Percentiles rank a stretch among this genome's conserved stretches.
These are phyloP conservation scores for Mimachlamys varia DNA, from an alignment of 2,888 invertebrate species.

Conservation along the genomic window DNA sequence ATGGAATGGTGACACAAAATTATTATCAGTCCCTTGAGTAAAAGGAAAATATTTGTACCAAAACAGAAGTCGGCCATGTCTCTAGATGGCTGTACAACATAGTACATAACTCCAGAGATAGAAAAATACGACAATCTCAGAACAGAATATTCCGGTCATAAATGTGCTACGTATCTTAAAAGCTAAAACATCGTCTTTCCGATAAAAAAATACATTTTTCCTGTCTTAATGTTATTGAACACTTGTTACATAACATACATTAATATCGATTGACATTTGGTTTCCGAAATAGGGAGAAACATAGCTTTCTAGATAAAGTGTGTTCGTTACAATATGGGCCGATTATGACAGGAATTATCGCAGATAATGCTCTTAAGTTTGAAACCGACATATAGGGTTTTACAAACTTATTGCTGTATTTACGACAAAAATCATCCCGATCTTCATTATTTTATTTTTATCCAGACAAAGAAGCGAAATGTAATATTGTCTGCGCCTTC, in stretches of 20 bases:
- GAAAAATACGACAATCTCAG: not conserved
- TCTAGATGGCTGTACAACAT: not conserved
- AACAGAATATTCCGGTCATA: not conserved
- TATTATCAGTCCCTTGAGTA: not conserved
- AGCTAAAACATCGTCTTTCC: not conserved
- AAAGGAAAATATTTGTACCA: not conserved
- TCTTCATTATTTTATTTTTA: not conserved
- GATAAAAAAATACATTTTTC: not conserved
- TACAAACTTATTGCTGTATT: not conserved
- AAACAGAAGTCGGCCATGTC: not conserved
- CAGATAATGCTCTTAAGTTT: not conserved
- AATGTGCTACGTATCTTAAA: not conserved
- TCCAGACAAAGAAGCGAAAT: not conserved
- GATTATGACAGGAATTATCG: not conserved
- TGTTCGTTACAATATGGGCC: not conserved
- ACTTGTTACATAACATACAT: not conserved
- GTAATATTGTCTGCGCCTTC: too few relatives aligned
- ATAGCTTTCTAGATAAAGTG: not conserved
- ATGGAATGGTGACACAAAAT: not conserved
- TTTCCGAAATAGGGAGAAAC: not conserved
- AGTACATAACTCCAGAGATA: not conserved
- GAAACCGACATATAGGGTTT: not conserved
- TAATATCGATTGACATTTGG: not conserved
- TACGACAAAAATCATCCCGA: not conserved
- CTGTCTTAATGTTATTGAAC: not conserved